Evolutionary conservation across 2,888 invertebrate species (phyloP), one percentile per base, ranked within the genome.

Genomic region (Mesochorus sp.): DNA sequence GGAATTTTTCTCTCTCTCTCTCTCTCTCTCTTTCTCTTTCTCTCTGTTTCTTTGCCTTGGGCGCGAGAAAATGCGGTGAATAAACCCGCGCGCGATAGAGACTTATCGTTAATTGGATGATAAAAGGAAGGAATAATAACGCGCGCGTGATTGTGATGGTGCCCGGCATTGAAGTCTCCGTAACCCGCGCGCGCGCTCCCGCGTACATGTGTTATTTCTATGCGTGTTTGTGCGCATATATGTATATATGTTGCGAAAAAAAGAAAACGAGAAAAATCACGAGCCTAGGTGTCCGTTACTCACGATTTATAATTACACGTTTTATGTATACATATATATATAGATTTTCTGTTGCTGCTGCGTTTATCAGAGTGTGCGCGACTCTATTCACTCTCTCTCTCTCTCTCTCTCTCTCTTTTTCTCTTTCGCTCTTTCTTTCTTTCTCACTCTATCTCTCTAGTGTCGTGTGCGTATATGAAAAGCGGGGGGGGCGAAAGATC

Each of bases 71-170:
- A 62, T 31, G 19, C 62, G 34, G 28, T 81, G 82, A 82, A 81
- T 81, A 85, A 86, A 85, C 80, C n/a, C n/a, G n/a, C n/a, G 83
- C 81, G 82, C 62, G 74, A 85, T 84, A 83, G 84, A 83, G 81
- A 75, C 82, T 85, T 84, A 86, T 86, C 84, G 84, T 84, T 86
- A 86, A 87, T 86, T 85, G 83, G 84, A 84, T 72, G 85, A 85
- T 85, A 84, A 85, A 85, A 81, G 61, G 80, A 64, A 80, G 81
- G 80, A 80, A 72, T 67, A 73, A 72, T 71, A 57, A 37, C 28
- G 55, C 28, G 44, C 26, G 39, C 42, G 26, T 12, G 57, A 34
- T 19, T 8, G 61, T 8, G 53, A 57, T 8, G 34, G 34, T 34
- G 57, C 47, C 26, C 57, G 59, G 70, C 76, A 51, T 71, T 59